A percentile compares a stretch with the other conserved stretches of the same genome.
Evolutionary conservation across 2,797 vertebrate species (phyloP).

Genomic region (Luscinia megarhynchos): DNA sequence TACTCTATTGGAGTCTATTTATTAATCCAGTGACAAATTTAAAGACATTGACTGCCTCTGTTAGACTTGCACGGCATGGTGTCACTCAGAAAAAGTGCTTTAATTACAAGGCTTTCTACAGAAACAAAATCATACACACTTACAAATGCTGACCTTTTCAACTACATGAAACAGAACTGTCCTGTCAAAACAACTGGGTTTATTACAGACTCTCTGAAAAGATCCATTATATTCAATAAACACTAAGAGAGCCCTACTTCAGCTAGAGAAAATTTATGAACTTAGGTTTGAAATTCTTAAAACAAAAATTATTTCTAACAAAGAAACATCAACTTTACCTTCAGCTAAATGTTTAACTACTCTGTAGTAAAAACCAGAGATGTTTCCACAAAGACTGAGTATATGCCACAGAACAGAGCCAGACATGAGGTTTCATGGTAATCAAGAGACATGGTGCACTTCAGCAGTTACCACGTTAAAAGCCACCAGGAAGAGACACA

Average conservation of each 20-base stretch:
- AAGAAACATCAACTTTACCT: background rate
- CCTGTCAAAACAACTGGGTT: background rate
- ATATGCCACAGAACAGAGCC: background rate
- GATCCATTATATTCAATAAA: background rate
- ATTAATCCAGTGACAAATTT: conserved; percentile 37
- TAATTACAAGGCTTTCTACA: background rate
- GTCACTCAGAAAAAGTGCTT: background rate
- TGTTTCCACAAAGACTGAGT: background rate
- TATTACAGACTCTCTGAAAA: background rate
- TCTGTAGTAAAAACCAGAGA: background rate
- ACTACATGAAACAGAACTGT: background rate
- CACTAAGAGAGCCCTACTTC: background rate
- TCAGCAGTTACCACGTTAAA: background rate
- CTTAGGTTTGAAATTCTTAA: background rate
- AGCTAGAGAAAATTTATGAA: background rate
- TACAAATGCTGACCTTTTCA: conserved; percentile 45
- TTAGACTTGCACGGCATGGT: background rate
- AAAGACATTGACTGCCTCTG: conserved; percentile 16
- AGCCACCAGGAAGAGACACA: background rate
- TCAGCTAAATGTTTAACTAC: background rate
- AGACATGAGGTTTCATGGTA: background rate
- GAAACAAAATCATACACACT: background rate
- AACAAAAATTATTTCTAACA: background rate
- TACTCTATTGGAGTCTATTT: conserved; percentile 18
- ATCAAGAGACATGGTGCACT: background rate